Evolutionary conservation across 1,140 invertebrate genomes (phyloP), one percentile per base, ranked within the genome.

Genomic region (Drosophila yakuba): DNA sequence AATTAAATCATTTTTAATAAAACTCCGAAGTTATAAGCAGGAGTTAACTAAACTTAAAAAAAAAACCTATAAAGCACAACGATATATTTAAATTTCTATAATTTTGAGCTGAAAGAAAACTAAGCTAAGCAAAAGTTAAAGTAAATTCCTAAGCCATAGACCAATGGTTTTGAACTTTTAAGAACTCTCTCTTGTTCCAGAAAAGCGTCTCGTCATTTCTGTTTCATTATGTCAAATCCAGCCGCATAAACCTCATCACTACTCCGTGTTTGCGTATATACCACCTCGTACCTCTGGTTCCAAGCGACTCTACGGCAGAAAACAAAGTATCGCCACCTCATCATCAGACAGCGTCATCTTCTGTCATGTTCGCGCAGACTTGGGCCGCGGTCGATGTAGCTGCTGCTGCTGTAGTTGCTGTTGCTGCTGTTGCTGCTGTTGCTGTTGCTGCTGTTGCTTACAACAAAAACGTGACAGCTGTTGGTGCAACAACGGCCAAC

Each of bases 331-430:
- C 14, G 50, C 74, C 61, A 76, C 73, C 72, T 76, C 73, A 68
- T 69, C 74, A 76, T 54, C 62, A 74, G 28, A 35, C 73, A 68
- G 41, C 45, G 54, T 64, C 74, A 71, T 78, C 74, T 71, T 75
- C 60, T 66, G 72, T 66, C 73, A 77, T 77, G 74, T 77, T 77
- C 57, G 63, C 73, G 52, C 74, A 77, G 74, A 69, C 73, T 67
- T 68, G 69, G 47, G 71, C 51, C 74, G 75, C 74, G 63, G 75
- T 77, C 52, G 56, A 39, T 62, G 74, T 58, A 45, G 64, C 54
- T 38, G 44, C 35, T 39, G 44, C 14, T 45, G 54, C 3, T 72
- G 66, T 8, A 0, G 17, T 17, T 17, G 17, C 17, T 17, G 17
- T 17, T 17, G 17, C 17, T 32, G 28, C 28, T 7, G 32, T 3